Percentiles rank a stretch among this genome's conserved stretches.
Conservation (phyloP, 2,888 invertebrate genomes). For the Dexiosoma caninum region DNA sequence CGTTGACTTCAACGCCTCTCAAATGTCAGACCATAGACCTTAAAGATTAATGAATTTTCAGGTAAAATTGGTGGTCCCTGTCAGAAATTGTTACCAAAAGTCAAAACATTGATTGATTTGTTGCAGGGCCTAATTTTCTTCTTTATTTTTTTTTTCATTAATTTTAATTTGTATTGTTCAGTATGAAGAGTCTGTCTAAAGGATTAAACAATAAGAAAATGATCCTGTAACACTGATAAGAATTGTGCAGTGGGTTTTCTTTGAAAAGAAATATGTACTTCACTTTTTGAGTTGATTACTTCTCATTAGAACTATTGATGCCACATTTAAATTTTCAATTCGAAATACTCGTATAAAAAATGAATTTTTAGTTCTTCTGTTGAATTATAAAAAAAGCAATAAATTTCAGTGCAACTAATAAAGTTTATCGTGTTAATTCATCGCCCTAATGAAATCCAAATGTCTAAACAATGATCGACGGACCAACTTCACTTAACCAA, state of each 20-base stretch:
- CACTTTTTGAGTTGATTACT: neutral
- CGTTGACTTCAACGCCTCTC: constrained; percentile 58
- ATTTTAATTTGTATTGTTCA: neutral
- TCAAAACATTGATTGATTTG: constrained; percentile 59
- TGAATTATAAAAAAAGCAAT: constrained; percentile 3
- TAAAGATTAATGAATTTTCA: constrained; percentile 37
- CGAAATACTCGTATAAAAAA: neutral
- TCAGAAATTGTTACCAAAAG: constrained; percentile 8
- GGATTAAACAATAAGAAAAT: constrained; percentile 3
- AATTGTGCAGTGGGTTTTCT: neutral
- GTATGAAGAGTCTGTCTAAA: constrained; percentile 23
- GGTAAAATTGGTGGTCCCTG: constrained; percentile 36
- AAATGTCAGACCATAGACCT: constrained; percentile 26
- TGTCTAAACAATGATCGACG: constrained; percentile 17
- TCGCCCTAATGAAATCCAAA: constrained; percentile 43
- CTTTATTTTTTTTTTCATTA: neutral
- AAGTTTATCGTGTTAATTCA: constrained; percentile 38
- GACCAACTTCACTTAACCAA: constrained; percentile 25
- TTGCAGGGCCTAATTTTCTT: constrained; percentile 51
- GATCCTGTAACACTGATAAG: constrained; percentile 56
- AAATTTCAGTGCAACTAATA: constrained; percentile 14
- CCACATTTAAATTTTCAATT: constrained; percentile 12
- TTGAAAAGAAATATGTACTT: neutral
- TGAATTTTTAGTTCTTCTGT: neutral
- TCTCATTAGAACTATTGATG: constrained; percentile 19